Evolutionary conservation across 2,888 invertebrate species (phyloP), one percentile per base, ranked within the genome.

Genomic region (Sesia apiformis): DNA sequence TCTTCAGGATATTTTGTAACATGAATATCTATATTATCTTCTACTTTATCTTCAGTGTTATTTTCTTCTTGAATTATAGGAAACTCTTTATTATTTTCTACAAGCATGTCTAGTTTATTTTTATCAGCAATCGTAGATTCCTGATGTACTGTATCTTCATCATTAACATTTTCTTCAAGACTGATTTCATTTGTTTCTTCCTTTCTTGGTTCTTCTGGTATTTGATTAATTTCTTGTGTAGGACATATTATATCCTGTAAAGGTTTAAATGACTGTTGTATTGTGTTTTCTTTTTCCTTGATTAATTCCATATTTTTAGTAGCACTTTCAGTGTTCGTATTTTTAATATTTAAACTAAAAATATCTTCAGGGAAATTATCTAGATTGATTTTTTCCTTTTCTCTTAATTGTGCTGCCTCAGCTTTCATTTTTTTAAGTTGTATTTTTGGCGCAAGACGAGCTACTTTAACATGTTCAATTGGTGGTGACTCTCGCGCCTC

Each of bases 391-490:
- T 57, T 70, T 53, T 69, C 82, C 60, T 69, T 80, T 66, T 82
- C 84, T 38, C 78, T 72, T 56, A 81, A 62, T 55, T 84, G 84
- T 23, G 81, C 81, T 40, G 82, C 82, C 70, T 87, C 86, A 3
- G 88, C 89, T 69, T 90, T 90, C 84, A 90, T 84, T 76, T 81
- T 89, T 63, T 90, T 90, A 0, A 90, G 69, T 65, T 89, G 88
- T 66, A 90, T 90, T 78, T 90, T 90, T 0, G 90, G 90, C 38
- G 90, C 89, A n/a, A 88, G 65, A n/a, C 84, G 81, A 52, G 90
- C 84, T 4, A 91, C 90, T 67, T 92, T 91, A 8, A 91, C 86
- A 1, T 86, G 90, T 68, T 92, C 91, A 38, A 84, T 74, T 0
- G 87, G 82, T 7, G 84, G 79, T 3, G 86, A 86, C 49, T 84